Conservation (phyloP, 2,113 vertebrate genomes). For the Procavia capensis region DNA sequence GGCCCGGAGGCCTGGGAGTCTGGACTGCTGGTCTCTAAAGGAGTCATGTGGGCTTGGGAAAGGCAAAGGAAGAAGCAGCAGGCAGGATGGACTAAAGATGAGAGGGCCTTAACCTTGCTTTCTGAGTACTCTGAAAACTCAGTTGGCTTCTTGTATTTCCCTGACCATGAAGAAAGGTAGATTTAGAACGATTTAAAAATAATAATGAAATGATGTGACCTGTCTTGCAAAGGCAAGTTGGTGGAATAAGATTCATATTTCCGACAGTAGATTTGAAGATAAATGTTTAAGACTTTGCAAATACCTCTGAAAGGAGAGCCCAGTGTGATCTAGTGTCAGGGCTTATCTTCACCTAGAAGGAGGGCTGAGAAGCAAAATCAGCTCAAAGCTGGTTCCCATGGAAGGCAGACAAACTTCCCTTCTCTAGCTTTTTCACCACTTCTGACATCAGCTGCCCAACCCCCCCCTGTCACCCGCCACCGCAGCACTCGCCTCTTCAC, state of each 20-base stretch:
- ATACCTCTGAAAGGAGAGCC: not conserved
- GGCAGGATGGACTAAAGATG: not conserved
- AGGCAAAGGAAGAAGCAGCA: not conserved
- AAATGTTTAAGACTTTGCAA: not conserved
- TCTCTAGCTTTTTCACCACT: not conserved
- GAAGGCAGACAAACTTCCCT: not conserved
- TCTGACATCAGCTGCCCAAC: not conserved
- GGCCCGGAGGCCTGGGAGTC: not conserved
- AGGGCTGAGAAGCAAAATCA: not conserved
- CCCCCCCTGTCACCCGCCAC: not conserved
- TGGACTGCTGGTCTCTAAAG: not conserved
- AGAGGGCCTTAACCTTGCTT: not conserved
- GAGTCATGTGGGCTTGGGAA: not conserved
- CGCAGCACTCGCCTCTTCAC: not conserved
- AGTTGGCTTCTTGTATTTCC: not conserved
- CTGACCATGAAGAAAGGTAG: not conserved
- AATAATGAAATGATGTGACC: not conserved
- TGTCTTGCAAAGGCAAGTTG: not conserved
- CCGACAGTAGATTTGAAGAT: not conserved
- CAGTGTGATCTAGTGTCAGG: not conserved
- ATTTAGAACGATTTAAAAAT: not conserved
- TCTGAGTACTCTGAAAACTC: not conserved
- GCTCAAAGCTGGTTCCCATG: not conserved
- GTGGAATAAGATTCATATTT: not conserved
- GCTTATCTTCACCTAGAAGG: not conserved